phyloP scores from a whole-genome alignment of 2,888 invertebrate species.

The Conistra vaccinii region DNA sequence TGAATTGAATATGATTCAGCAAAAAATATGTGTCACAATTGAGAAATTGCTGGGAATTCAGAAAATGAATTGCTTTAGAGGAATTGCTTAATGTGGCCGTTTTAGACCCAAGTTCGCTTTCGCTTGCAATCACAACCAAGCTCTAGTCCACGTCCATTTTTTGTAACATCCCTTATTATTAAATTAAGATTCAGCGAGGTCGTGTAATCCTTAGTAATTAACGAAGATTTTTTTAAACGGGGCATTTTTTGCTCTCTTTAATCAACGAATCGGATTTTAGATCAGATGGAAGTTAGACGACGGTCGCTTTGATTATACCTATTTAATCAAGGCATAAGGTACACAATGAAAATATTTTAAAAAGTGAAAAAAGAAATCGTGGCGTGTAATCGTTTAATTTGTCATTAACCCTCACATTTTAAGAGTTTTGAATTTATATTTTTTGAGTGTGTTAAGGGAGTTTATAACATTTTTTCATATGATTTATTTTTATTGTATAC shows the following conservation, averaged over 20 bases:
- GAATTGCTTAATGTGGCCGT: no score
- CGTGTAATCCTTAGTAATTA: conserved; percentile 61
- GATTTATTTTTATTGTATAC: not conserved
- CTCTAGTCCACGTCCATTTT: conserved; percentile 26
- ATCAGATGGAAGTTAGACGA: conserved; percentile 42
- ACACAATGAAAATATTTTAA: conserved; percentile 1
- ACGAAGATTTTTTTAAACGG: conserved; percentile 43
- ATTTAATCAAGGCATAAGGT: conserved; percentile 17
- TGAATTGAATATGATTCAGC: no score
- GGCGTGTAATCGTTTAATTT: not conserved
- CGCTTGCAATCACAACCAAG: conserved; percentile 28
- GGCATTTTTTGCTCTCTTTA: conserved; percentile 53
- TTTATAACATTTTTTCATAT: not conserved
- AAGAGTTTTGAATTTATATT: not conserved
- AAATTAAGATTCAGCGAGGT: conserved; percentile 58
- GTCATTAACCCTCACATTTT: not conserved
- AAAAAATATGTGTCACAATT: no score
- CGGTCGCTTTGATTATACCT: conserved; percentile 20
- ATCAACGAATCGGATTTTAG: conserved; percentile 56
- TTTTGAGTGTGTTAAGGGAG: not conserved
- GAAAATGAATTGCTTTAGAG: no score
- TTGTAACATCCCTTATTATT: conserved; percentile 56
- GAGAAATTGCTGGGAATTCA: no score
- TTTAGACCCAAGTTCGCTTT: conserved; percentile 31
- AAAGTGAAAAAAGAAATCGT: not conserved